Conservation (phyloP, 2,113 vertebrate species). For the Syrmaticus mikado region DNA sequence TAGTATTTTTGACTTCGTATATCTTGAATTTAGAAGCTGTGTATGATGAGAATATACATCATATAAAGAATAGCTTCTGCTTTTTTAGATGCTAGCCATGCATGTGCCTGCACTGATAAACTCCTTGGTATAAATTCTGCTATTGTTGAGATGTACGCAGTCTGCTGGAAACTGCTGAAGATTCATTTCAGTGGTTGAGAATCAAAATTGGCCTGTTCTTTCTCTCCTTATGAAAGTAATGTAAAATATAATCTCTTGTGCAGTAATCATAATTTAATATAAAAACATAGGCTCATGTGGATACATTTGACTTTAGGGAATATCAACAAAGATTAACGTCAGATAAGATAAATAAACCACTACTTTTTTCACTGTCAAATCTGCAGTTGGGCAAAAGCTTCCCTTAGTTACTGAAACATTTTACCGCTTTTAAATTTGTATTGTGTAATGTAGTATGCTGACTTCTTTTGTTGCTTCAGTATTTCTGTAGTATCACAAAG, state of each 20-base stretch:
- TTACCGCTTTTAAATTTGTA: background rate
- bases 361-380: background rate
- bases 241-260: background rate
- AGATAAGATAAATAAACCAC: constrained; percentile 1
- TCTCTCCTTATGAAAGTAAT: background rate
- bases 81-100: background rate
- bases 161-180: background rate
- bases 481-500: background rate
- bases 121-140: background rate
- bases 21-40: background rate
- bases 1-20: background rate
- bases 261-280: background rate
- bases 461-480: background rate
- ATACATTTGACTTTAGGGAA: background rate
- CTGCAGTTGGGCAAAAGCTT: background rate
- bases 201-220: background rate
- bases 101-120: background rate
- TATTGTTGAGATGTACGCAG: background rate
- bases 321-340: constrained; percentile 2
- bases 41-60: background rate
- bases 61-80: background rate
- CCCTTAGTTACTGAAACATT: constrained; percentile 1
- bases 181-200: background rate
- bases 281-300: background rate
- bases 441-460: background rate